Conservation (phyloP, 2,888 invertebrate species). For the Eristalis intricaria region DNA sequence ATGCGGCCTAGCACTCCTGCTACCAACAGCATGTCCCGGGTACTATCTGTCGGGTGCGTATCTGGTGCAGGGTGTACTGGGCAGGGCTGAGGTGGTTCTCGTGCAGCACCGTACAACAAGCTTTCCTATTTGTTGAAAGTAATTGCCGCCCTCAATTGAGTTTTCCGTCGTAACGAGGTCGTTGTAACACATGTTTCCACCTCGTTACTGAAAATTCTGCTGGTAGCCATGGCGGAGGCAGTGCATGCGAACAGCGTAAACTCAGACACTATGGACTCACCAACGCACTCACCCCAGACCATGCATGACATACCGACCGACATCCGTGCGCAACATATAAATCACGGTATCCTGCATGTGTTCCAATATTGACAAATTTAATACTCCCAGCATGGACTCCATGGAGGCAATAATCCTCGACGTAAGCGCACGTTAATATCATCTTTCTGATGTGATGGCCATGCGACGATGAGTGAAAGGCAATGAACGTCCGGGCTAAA, state of each 20-base stretch:
- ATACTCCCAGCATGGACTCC: conserved; percentile 49
- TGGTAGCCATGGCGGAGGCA: not conserved
- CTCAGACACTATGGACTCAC: conserved; percentile 1
- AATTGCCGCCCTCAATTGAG: conserved; percentile 70
- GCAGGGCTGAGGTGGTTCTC: not conserved
- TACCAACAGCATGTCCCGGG: conserved; percentile 29
- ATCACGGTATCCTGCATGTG: conserved; percentile 69
- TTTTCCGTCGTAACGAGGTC: conserved; percentile 67
- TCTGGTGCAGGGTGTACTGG: not conserved
- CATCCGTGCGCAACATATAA: conserved; percentile 62
- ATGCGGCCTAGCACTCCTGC: conserved; percentile 40
- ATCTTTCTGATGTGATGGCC: not conserved
- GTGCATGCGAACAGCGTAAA: conserved; percentile 25
- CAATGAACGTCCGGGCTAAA: conserved; percentile 7
- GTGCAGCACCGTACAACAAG: conserved; percentile 33
- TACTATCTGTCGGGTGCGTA: conserved; percentile 27
- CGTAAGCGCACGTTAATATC: conserved; percentile 18
- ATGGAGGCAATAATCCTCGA: conserved; percentile 22
- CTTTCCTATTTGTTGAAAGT: conserved; percentile 68
- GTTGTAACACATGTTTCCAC: conserved; percentile 70
- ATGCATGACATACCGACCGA: conserved; percentile 39
- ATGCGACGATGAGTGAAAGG: not conserved
- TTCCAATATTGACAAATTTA: conserved; percentile 71
- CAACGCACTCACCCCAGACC: not conserved
- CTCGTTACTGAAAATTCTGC: conserved; percentile 64